Percentiles rank a stretch among this genome's conserved stretches.
Evolutionary conservation across 2,797 vertebrate species (phyloP).

Genomic region (Apogon hyalosoma): DNA sequence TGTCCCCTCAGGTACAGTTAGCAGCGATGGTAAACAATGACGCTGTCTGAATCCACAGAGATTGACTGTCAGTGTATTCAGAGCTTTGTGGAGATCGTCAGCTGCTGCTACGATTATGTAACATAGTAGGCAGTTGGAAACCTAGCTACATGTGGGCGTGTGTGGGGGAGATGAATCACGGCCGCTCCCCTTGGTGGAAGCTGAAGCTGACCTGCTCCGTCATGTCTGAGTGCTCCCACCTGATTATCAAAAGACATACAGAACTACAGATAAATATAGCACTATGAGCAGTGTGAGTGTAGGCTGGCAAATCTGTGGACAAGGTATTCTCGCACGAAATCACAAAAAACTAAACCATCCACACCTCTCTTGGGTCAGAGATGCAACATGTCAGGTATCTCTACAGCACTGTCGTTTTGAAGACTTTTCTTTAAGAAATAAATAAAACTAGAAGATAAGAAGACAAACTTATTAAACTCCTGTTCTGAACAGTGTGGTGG

Average conservation of each 20-base stretch:
- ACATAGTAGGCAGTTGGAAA: constrained; percentile 41
- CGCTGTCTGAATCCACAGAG: neutral
- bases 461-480: constrained; percentile 4
- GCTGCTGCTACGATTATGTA: constrained; percentile 51
- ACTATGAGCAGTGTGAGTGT: too few species aligned
- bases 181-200: constrained; percentile 46
- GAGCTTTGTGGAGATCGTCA: constrained; percentile 24
- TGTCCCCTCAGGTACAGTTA: too few species aligned
- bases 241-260: constrained; percentile 2
- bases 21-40: too few species aligned
- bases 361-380: constrained; percentile 8
- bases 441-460: neutral
- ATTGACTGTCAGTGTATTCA: neutral
- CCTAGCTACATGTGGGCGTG: constrained; percentile 27
- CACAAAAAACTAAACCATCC: too few species aligned
- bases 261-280: too few species aligned
- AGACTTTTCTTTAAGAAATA: constrained; percentile 24
- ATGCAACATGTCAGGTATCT: constrained; percentile 43
- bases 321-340: neutral
- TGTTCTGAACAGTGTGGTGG: constrained; percentile 28
- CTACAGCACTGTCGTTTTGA: constrained; percentile 60
- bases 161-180: constrained; percentile 42
- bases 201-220: constrained; percentile 44
- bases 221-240: constrained; percentile 19
- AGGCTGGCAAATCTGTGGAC: neutral